phyloP scores from a whole-genome alignment of 2,797 vertebrate genomes.

The Coendou prehensilis region DNA sequence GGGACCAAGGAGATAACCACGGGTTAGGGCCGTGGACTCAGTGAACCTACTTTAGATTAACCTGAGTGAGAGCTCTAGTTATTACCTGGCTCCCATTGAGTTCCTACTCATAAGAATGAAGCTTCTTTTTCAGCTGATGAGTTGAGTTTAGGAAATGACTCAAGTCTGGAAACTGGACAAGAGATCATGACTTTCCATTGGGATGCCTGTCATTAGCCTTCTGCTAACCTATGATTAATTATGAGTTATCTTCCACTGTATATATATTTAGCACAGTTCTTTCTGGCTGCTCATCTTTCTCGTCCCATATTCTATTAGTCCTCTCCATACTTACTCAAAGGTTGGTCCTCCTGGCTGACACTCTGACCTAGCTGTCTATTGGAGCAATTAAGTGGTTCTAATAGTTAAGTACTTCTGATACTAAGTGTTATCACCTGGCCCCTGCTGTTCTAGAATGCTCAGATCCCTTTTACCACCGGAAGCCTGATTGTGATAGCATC shows the following conservation, averaged over 20 bases:
- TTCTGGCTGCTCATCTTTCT: not conserved
- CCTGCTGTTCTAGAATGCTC: not conserved
- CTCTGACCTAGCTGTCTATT: not conserved
- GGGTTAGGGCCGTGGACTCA: not conserved
- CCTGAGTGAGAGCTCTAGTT: not conserved
- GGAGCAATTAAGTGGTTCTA: not conserved
- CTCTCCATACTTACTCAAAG: not conserved
- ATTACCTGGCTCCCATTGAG: not conserved
- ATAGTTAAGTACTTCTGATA: not conserved
- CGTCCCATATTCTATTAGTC: not conserved
- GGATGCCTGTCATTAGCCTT: not conserved
- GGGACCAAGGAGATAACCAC: not conserved
- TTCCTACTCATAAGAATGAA: not conserved
- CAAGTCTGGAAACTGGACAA: not conserved
- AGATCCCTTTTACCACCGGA: conserved; percentile 9
- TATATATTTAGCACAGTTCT: not conserved
- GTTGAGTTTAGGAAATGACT: not conserved
- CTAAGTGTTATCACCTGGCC: not conserved
- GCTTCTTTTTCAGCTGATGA: not conserved
- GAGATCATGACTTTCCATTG: not conserved
- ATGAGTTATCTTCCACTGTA: not conserved
- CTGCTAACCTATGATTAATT: not conserved
- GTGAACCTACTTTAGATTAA: not conserved
- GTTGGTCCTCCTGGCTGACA: not conserved
- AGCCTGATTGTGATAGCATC: not conserved